Evolutionary conservation across 2,888 invertebrate genomes (phyloP).

Genomic region (Ectropis crepuscularia): DNA sequence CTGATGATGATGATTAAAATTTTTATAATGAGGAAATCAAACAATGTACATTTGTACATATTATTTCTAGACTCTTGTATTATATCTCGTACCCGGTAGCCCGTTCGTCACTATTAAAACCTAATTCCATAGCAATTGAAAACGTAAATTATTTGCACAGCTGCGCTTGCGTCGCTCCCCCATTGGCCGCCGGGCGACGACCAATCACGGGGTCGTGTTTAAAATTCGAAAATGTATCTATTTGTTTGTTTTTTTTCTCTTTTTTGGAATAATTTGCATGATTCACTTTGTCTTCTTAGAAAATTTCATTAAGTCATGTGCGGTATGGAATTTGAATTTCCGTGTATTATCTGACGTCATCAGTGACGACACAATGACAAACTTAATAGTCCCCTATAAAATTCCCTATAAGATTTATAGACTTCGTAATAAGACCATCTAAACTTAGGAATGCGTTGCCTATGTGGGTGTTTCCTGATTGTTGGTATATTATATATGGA

Average conservation of each 20-base stretch:
- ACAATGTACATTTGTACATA: too few relatives aligned
- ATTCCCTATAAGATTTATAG: too few relatives aligned
- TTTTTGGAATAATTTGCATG: conserved; percentile 17
- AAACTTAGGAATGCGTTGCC: too few relatives aligned
- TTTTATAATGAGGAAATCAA: too few relatives aligned
- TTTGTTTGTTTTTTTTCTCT: conserved; percentile 2
- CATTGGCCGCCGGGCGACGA: conserved; percentile 43
- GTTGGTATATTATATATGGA: too few relatives aligned
- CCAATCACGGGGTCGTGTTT: conserved; percentile 44
- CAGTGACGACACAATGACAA: too few relatives aligned
- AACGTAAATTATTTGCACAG: conserved; percentile 43
- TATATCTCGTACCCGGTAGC: conserved; percentile 1
- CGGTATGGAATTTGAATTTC: neutral
- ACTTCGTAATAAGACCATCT: too few relatives aligned
- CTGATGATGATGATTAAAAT: too few relatives aligned
- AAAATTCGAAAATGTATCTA: conserved; percentile 30
- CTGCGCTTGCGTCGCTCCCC: conserved; percentile 41
- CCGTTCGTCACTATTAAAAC: conserved; percentile 29
- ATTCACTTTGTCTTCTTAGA: conserved; percentile 11
- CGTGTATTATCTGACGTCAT: neutral
- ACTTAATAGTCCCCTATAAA: too few relatives aligned
- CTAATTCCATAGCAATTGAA: conserved; percentile 34
- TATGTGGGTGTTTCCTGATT: too few relatives aligned
- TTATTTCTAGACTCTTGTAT: conserved; percentile 11
- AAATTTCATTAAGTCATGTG: neutral